Evolutionary conservation across 2,888 invertebrate genomes (phyloP).

Genomic region (Geotrupes spiniger): DNA sequence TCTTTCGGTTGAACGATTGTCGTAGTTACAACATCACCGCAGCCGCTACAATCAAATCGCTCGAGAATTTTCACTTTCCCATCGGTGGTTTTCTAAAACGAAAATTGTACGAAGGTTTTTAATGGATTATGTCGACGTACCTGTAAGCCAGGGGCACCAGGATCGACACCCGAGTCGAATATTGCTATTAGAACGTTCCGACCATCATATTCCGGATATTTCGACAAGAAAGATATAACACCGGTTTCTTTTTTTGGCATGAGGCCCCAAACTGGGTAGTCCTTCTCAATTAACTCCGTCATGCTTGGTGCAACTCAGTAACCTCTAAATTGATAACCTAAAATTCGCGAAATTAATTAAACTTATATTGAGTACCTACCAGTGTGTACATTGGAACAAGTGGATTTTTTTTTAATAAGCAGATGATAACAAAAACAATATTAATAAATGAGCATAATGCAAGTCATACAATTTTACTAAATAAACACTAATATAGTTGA

Average conservation of each 20-base stretch:
- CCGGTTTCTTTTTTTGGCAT: constrained; percentile 95
- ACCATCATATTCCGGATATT: constrained; percentile 90
- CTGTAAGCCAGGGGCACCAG: constrained; percentile 90
- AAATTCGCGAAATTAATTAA: too few species aligned
- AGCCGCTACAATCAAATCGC: constrained; percentile 92
- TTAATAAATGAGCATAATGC: too few species aligned
- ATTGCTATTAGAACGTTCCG: constrained; percentile 89
- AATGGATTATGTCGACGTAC: constrained; percentile 55
- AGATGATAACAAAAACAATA: too few species aligned
- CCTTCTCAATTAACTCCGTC: constrained; percentile 28
- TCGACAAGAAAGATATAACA: constrained; percentile 79
- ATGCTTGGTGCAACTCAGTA: too few species aligned
- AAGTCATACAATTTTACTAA: too few species aligned
- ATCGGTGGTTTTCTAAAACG: constrained; percentile 74
- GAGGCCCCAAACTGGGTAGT: constrained; percentile 81
- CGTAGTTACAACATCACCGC: constrained; percentile 94
- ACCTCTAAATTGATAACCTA: too few species aligned
- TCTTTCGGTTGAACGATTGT: constrained; percentile 67
- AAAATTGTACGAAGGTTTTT: constrained; percentile 20
- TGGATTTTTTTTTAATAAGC: too few species aligned
- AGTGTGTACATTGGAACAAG: too few species aligned
- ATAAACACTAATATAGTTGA: too few species aligned
- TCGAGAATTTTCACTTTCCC: constrained; percentile 92
- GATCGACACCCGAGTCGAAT: constrained; percentile 97
- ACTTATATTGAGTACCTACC: too few species aligned